A percentile compares a stretch with the other conserved stretches of the same genome.
Conservation (phyloP, 2,888 invertebrate genomes). For the Poecilobothrus nobilitatus region DNA sequence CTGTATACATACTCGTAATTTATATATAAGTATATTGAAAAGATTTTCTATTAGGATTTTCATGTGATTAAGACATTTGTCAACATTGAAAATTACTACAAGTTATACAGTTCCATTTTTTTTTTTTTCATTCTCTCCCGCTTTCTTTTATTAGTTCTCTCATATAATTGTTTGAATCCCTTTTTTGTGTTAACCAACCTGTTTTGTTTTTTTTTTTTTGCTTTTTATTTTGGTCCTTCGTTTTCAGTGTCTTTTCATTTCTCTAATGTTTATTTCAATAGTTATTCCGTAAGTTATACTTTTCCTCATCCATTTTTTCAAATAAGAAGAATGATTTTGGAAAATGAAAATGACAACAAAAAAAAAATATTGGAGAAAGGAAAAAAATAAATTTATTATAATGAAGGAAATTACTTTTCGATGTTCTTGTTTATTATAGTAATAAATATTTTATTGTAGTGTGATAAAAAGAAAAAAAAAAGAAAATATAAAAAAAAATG, state of each 20-base stretch:
- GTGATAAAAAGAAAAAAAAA: not conserved
- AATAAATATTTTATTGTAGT: conserved; percentile 2
- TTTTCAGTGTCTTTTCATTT: not conserved
- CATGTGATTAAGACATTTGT: conserved; percentile 6
- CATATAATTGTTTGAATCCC: no score
- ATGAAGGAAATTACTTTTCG: conserved; percentile 3
- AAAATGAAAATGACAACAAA: not conserved
- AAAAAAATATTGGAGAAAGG: not conserved
- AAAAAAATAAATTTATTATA: conserved; percentile 2
- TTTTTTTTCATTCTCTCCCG: not conserved
- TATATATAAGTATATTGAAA: not conserved
- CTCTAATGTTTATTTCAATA: not conserved
- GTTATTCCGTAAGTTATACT: not conserved
- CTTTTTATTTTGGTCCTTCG: no score
- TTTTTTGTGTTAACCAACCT: no score
- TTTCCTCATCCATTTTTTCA: not conserved
- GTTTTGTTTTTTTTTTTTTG: no score
- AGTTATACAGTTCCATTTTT: not conserved
- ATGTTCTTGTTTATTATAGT: conserved; percentile 1
- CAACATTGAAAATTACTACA: not conserved
- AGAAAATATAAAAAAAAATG: not conserved
- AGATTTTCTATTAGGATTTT: conserved; percentile 5
- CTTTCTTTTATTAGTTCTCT: no score
- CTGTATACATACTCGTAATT: no score
- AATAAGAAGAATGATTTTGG: conserved; percentile 3